Evolutionary conservation across 2,888 invertebrate genomes (phyloP), one percentile per base, ranked within the genome.

Genomic region (Andrena camellia): DNA sequence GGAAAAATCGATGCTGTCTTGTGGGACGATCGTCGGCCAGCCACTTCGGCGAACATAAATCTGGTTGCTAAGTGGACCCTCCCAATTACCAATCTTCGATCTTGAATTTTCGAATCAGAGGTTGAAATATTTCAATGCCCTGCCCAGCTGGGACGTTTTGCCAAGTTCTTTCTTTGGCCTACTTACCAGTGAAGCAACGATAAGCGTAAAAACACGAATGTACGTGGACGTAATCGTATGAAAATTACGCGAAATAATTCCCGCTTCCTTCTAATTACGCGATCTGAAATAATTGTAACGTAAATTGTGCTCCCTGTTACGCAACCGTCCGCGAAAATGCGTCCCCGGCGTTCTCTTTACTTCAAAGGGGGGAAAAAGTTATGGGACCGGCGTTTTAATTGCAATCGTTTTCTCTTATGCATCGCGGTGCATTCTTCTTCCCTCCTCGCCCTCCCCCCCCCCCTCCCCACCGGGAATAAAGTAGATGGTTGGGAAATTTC

Each of bases 401-500:
- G 64, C 31, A 48, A 71, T 33, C 31, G 52, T 35, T 52, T 71
- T 50, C 60, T 52, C 29, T 50, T 69, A 50, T 31, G 42, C 26
- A 63, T 60, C 26, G 3, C 20, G 26, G 26, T 62, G 42, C 35
- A 20, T 20, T 57, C 48, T 4, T 33, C 52, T 20, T 1, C 7
- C 10, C 20, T 2, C 26, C 42, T 26, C 13, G 35, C 52, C 20
- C 31, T 0, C 5, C 5, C 29, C 6, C 13, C 6, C 33, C 31
- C 17, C 6, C 42, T 52, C 33, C 31, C n/a, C n/a, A n/a, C n/a
- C 67, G 73, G 50, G 62, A 78, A 62, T 67, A 42, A 62, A 68
- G 67, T 31, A 78, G 59, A 60, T 20, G 77, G 23, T 50, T 20
- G 70, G 54, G 54, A 67, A 78, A 67, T 67, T 71, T 80, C 59